A percentile compares a stretch with the other conserved stretches of the same genome.
phyloP scores from a whole-genome alignment of 2,113 vertebrate species.

The Sander vitreus region DNA sequence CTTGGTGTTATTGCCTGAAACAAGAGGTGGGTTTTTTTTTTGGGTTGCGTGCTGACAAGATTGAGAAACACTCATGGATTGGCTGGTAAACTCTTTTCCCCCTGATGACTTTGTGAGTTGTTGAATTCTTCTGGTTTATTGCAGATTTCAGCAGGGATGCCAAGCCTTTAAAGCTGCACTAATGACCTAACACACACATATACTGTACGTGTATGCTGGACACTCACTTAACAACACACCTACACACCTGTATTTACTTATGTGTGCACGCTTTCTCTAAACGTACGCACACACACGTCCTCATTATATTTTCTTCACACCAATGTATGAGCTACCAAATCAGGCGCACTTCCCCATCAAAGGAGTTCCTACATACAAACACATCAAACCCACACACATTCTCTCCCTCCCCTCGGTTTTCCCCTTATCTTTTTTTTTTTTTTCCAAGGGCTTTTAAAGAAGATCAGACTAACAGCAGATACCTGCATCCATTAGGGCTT shows the following conservation, averaged over 20 bases:
- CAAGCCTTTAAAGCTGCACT: constrained; percentile 70
- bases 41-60: constrained; percentile 17
- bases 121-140: constrained; percentile 74
- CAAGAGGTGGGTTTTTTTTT: constrained; percentile 11
- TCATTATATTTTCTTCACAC: constrained; percentile 72
- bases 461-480: constrained; percentile 66
- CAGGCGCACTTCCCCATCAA: constrained; percentile 57
- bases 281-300: constrained; percentile 40
- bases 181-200: constrained; percentile 70
- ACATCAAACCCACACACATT: constrained; percentile 15
- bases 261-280: neutral
- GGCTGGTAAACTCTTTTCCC: constrained; percentile 53
- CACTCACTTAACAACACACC: constrained; percentile 34
- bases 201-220: constrained; percentile 32
- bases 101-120: constrained; percentile 56
- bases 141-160: constrained; percentile 56
- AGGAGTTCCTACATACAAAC: constrained; percentile 42
- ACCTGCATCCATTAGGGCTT: constrained; percentile 69
- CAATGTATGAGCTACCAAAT: constrained; percentile 39
- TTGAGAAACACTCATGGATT: constrained; percentile 51
- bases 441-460: constrained; percentile 43
- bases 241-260: constrained; percentile 57
- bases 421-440: constrained; percentile 34
- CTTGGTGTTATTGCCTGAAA: constrained; percentile 21
- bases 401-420: constrained; percentile 14